A percentile compares a stretch with the other conserved stretches of the same genome.
These are phyloP conservation scores for Resseliella maxima DNA, from an alignment of 2,888 invertebrate species.

Conservation along the genomic window DNA sequence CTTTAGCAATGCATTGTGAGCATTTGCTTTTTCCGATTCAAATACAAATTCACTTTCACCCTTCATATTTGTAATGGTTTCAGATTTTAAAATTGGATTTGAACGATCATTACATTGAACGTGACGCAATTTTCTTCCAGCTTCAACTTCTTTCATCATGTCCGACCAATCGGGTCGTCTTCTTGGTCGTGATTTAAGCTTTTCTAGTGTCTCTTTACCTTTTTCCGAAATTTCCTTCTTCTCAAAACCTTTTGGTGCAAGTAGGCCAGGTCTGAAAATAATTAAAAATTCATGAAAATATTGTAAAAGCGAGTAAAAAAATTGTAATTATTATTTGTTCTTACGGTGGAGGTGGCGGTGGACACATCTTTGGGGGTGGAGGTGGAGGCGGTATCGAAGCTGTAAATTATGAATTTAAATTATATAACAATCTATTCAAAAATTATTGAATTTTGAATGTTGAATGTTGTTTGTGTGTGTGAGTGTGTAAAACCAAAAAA, in stretches of 20 bases:
- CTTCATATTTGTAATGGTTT: constrained; percentile 76
- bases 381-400: constrained; percentile 62
- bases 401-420: no score
- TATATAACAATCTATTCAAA: neutral
- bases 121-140: constrained; percentile 80
- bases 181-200: constrained; percentile 79
- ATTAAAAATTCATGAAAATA: neutral
- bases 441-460: neutral
- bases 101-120: constrained; percentile 87
- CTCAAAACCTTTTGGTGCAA: constrained; percentile 72
- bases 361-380: constrained; percentile 67
- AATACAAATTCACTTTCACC: constrained; percentile 86
- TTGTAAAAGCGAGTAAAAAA: constrained; percentile 65
- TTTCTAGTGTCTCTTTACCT: constrained; percentile 77
- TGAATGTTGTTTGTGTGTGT: no score
- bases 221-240: constrained; percentile 72
- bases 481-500: neutral
- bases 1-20: constrained; percentile 82
- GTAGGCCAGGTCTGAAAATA: constrained; percentile 70
- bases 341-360: constrained; percentile 76
- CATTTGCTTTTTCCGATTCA: constrained; percentile 85
- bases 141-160: constrained; percentile 92
- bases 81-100: constrained; percentile 71
- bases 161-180: constrained; percentile 88
- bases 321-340: neutral